phyloP scores from a whole-genome alignment of 2,888 invertebrate genomes.

The Catocala fraxini region DNA sequence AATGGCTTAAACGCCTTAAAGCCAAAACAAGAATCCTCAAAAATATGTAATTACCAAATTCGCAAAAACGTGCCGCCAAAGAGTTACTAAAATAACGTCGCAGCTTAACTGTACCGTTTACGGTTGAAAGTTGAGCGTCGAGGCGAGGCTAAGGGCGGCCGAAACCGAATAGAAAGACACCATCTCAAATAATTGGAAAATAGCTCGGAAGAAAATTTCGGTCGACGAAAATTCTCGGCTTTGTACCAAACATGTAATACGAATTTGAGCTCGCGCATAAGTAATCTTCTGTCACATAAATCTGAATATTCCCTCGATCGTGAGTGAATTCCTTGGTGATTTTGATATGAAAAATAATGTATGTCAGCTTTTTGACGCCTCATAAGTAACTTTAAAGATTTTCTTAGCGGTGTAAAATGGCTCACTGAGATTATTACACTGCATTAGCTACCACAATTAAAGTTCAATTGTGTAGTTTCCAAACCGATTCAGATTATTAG shows the following conservation, averaged over 20 bases:
- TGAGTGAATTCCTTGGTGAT: conserved; percentile 8
- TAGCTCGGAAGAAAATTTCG: conserved; percentile 25
- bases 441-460: too few species aligned
- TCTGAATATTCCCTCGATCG: conserved; percentile 4
- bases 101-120: conserved; percentile 24
- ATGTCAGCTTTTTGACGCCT: neutral
- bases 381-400: neutral
- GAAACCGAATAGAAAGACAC: conserved; percentile 33
- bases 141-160: conserved; percentile 23
- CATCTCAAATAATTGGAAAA: conserved; percentile 39
- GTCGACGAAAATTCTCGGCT: conserved; percentile 13
- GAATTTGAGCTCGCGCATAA: conserved; percentile 14
- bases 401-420: too few species aligned
- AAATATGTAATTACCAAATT: conserved; percentile 1
- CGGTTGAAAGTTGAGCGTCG: conserved; percentile 17
- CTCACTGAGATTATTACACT: too few species aligned
- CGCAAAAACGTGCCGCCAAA: conserved; percentile 1
- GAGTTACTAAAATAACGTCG: conserved; percentile 17
- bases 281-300: conserved; percentile 12
- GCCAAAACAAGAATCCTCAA: neutral
- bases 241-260: conserved; percentile 20
- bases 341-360: neutral
- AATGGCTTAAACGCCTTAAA: neutral
- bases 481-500: too few species aligned
- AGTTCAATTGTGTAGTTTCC: too few species aligned